These are phyloP conservation scores for Xiphorhynchus elegans DNA, from an alignment of 2,113 vertebrate genomes.

Conservation along the genomic window DNA sequence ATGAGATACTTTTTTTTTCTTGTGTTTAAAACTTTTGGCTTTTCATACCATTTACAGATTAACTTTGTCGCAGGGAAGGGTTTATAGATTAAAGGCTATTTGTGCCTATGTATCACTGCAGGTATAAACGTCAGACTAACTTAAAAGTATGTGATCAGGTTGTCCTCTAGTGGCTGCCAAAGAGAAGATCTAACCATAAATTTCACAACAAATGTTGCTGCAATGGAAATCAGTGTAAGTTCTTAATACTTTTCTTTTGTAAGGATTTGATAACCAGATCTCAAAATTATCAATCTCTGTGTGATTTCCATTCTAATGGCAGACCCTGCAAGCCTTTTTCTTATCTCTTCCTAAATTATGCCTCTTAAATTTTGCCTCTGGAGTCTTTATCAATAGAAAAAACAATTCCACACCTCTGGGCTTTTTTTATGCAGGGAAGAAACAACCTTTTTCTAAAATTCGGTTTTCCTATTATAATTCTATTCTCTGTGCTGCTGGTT, in stretches of 20 bases:
- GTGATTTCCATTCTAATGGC: background rate
- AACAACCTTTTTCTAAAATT: background rate
- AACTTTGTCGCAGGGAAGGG: background rate
- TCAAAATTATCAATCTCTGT: background rate
- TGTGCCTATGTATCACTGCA: background rate
- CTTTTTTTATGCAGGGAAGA: background rate
- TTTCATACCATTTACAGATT: fast-evolving
- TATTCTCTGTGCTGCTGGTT: background rate
- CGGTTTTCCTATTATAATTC: background rate
- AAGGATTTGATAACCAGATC: background rate
- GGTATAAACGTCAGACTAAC: background rate
- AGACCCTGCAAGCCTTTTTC: background rate
- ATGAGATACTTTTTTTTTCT: background rate
- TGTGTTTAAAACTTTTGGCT: background rate
- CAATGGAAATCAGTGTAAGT: background rate
- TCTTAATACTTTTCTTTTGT: background rate
- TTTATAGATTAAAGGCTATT: background rate
- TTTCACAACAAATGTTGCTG: background rate
- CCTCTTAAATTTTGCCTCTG: background rate
- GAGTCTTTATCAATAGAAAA: background rate
- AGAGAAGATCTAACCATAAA: conserved; percentile 49
- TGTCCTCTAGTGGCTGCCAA: conserved; percentile 70
- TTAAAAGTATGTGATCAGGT: conserved; percentile 59
- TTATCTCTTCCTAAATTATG: background rate
- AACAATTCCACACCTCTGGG: background rate